These are phyloP conservation scores for Malurus alboscapulatus DNA, from an alignment of 2,113 vertebrate genomes.

Conservation along the genomic window DNA sequence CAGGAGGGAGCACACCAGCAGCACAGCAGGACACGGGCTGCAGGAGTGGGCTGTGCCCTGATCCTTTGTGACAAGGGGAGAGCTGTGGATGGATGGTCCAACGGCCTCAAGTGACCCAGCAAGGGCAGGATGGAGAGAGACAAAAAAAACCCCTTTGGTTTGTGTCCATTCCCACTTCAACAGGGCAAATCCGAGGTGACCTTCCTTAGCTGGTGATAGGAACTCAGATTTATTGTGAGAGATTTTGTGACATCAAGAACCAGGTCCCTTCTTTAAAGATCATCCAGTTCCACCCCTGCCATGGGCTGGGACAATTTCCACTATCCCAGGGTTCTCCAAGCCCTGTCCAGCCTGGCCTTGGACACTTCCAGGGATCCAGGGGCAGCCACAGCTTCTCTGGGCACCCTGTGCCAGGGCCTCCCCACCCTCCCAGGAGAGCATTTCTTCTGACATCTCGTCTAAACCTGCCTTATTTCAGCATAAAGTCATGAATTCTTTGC, in stretches of 20 bases:
- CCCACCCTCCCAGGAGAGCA: neutral
- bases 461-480: neutral
- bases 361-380: neutral
- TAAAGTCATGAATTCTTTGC: neutral
- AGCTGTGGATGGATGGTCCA: neutral
- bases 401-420: neutral
- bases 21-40: neutral
- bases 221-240: neutral
- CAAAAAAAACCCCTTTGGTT: neutral
- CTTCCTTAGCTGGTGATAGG: neutral
- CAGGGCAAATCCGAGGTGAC: neutral
- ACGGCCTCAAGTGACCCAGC: neutral
- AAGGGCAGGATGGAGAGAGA: neutral
- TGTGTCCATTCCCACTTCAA: neutral
- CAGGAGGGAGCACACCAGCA: conserved; percentile 20
- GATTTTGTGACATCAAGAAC: neutral
- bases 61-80: conserved; percentile 44
- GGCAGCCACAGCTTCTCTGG: neutral
- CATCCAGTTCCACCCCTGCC: neutral
- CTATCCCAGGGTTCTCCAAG: fast-evolving
- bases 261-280: neutral
- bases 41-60: neutral
- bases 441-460: neutral
- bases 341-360: fast-evolving
- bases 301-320: neutral